These are phyloP conservation scores for Drosophila varians DNA, from an alignment of 1,140 invertebrate genomes.

Conservation along the genomic window DNA sequence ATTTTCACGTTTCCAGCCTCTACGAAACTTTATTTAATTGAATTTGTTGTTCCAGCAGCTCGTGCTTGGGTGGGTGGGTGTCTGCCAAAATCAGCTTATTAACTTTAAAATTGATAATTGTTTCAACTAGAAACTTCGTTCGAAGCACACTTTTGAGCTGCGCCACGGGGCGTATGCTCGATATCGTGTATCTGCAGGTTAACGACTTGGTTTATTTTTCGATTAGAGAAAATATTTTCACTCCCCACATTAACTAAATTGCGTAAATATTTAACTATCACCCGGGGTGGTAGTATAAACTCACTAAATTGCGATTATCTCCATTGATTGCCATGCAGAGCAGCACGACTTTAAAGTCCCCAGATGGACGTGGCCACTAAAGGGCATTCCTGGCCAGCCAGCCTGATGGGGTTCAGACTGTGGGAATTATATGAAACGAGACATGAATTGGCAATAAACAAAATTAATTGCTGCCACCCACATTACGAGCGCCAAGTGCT, in stretches of 20 bases:
- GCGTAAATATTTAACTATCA: slow-evolving; percentile 44
- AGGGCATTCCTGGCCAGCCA: not conserved
- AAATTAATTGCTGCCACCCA: slow-evolving; percentile 50
- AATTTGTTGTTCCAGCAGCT: slow-evolving; percentile 27
- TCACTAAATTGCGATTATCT: slow-evolving; percentile 19
- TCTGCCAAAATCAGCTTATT: slow-evolving; percentile 53
- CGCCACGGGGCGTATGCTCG: slow-evolving; percentile 23
- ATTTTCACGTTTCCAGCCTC: slow-evolving; percentile 16
- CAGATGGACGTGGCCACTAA: not conserved
- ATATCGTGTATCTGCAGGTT: slow-evolving; percentile 5
- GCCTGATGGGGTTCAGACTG: slow-evolving; percentile 11
- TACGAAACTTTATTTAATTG: slow-evolving; percentile 48
- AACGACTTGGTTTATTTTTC: slow-evolving; percentile 12
- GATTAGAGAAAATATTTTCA: slow-evolving; percentile 9
- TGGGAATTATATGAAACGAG: slow-evolving; percentile 21
- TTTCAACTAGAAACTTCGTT: slow-evolving; percentile 35
- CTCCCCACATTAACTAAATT: slow-evolving; percentile 18
- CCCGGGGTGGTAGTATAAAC: slow-evolving; percentile 17
- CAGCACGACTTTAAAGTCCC: not conserved
- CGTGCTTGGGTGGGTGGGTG: slow-evolving; percentile 7
- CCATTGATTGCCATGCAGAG: slow-evolving; percentile 32
- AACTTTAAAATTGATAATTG: slow-evolving; percentile 62
- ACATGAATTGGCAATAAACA: slow-evolving; percentile 43
- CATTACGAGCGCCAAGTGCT: slow-evolving; percentile 5
- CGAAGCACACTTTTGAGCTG: not conserved